Percentiles rank a stretch among this genome's conserved stretches.
phyloP scores from a whole-genome alignment of 2,797 vertebrate species.

The Smutsia gigantea region DNA sequence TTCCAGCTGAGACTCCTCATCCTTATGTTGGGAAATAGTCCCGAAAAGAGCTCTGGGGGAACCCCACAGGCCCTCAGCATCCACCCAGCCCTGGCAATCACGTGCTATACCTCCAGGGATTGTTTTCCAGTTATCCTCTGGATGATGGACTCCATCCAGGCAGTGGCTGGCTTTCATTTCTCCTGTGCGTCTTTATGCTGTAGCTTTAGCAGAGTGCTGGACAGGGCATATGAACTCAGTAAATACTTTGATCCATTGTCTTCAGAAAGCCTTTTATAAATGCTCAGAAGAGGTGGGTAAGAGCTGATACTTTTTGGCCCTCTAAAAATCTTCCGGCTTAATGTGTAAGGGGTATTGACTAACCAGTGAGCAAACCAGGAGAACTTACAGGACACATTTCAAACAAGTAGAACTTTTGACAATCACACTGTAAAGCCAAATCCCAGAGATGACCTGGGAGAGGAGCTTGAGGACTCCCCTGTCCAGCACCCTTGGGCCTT shows the following conservation, averaged over 20 bases:
- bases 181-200: background rate
- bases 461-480: background rate
- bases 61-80: background rate
- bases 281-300: background rate
- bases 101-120: background rate
- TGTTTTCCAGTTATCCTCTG: background rate
- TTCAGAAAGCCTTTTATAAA: background rate
- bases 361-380: background rate
- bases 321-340: background rate
- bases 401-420: background rate
- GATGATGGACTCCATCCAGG: background rate
- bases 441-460: background rate
- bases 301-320: background rate
- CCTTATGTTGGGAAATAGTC: background rate
- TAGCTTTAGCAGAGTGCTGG: background rate
- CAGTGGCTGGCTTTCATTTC: background rate
- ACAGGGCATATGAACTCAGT: background rate
- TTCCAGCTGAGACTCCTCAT: background rate
- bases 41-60: background rate
- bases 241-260: background rate
- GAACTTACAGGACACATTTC: background rate
- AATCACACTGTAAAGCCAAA: background rate
- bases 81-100: background rate
- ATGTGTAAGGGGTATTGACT: background rate
- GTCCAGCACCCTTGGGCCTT: background rate